Conservation (phyloP, 2,888 invertebrate genomes). For the Aspidiotus rigidus region DNA sequence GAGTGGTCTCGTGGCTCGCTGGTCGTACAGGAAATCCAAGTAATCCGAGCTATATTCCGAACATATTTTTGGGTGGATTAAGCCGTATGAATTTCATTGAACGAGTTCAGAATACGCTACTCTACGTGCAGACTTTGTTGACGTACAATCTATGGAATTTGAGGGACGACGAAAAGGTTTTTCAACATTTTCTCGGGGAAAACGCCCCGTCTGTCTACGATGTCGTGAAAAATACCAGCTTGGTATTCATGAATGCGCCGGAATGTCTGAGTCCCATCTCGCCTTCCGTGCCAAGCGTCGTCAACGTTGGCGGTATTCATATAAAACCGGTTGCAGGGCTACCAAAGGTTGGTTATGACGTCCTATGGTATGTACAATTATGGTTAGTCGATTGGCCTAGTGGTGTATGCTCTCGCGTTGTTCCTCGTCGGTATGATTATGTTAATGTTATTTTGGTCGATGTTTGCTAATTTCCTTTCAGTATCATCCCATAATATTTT, state of each 20-base stretch:
- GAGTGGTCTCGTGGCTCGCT: slow-evolving; percentile 37
- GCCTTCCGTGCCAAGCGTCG: slow-evolving; percentile 21
- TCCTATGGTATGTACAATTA: no score
- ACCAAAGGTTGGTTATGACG: slow-evolving; percentile 8
- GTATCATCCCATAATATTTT: no score
- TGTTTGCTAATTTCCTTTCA: no score
- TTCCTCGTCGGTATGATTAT: no score
- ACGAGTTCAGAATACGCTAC: slow-evolving; percentile 1
- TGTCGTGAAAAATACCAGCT: slow-evolving; percentile 7
- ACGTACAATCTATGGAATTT: not conserved
- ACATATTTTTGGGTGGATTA: slow-evolving; percentile 36
- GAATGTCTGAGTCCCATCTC: not conserved
- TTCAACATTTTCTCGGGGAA: not conserved
- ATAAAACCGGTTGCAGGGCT: not conserved
- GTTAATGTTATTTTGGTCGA: no score
- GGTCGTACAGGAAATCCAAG: slow-evolving; percentile 37
- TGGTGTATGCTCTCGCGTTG: no score
- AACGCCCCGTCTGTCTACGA: slow-evolving; percentile 4
- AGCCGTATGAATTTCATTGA: slow-evolving; percentile 10
- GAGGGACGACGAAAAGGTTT: not conserved
- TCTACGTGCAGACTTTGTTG: not conserved
- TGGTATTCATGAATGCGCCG: slow-evolving; percentile 13
- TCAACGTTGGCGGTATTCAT: slow-evolving; percentile 19
- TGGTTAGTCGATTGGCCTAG: no score
- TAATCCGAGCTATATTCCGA: slow-evolving; percentile 39